Conservation (phyloP, 2,113 vertebrate species). For the Bubo bubo region DNA sequence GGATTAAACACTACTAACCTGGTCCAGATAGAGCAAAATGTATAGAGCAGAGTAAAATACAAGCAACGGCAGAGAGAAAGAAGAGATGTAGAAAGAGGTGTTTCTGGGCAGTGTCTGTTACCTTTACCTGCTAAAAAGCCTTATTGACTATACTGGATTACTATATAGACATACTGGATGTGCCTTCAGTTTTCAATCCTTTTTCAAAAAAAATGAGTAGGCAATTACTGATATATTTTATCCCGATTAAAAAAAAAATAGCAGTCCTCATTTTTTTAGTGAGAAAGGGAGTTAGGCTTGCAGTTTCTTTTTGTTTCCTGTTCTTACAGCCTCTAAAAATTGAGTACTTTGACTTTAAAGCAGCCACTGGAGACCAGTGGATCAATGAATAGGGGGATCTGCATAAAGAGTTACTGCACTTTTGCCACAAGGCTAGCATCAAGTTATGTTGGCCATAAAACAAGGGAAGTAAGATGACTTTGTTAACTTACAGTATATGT, state of each 20-base stretch:
- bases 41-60: not conserved
- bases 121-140: not conserved
- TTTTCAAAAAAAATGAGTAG: not conserved
- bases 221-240: not conserved
- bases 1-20: not conserved
- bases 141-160: not conserved
- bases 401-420: not conserved
- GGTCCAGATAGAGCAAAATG: not conserved
- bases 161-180: not conserved
- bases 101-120: not conserved
- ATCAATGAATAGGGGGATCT: not conserved
- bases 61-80: not conserved
- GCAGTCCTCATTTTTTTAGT: not conserved
- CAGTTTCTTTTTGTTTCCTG: not conserved
- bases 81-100: not conserved
- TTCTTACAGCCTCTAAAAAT: not conserved
- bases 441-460: not conserved
- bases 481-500: not conserved
- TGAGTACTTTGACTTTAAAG: not conserved
- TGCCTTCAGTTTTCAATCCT: not conserved
- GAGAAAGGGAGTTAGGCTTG: not conserved
- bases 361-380: not conserved
- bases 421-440: not conserved
- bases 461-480: not conserved
- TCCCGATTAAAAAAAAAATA: not conserved